Evolutionary conservation across 2,113 vertebrate genomes (phyloP).

Genomic region (Acanthochromis polyacanthus): DNA sequence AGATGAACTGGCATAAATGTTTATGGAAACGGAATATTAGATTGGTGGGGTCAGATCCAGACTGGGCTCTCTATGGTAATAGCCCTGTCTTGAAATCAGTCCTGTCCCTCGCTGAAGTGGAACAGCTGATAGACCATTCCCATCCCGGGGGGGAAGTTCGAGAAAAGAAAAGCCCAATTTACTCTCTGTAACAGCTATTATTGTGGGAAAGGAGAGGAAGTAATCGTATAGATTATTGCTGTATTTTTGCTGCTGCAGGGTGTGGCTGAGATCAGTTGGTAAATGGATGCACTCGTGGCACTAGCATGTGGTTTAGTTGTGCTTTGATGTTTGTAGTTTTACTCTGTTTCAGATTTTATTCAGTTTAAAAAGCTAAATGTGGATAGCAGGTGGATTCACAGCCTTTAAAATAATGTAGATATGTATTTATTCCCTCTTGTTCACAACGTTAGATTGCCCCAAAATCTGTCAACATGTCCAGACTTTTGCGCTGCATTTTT

Average conservation of each 20-base stretch:
- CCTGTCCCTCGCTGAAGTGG: constrained; percentile 83
- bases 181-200: constrained; percentile 76
- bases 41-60: constrained; percentile 83
- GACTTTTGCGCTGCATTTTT: not conserved
- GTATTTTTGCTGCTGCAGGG: constrained; percentile 58
- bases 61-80: constrained; percentile 85
- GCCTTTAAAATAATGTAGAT: not conserved
- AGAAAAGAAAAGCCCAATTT: constrained; percentile 85
- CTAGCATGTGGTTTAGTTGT: constrained; percentile 34
- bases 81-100: constrained; percentile 87
- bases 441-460: no score
- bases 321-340: constrained; percentile 20
- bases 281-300: constrained; percentile 50
- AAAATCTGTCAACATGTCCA: not conserved
- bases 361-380: constrained; percentile 27
- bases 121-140: constrained; percentile 82
- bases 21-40: constrained; percentile 87
- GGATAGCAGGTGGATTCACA: not conserved
- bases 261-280: constrained; percentile 35
- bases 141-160: constrained; percentile 77
- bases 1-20: constrained; percentile 88
- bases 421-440: not conserved
- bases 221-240: constrained; percentile 69
- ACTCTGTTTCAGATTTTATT: constrained; percentile 7
- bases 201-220: constrained; percentile 73